phyloP scores from a whole-genome alignment of 2,888 invertebrate genomes.

The Didymodactylos carnosus region DNA sequence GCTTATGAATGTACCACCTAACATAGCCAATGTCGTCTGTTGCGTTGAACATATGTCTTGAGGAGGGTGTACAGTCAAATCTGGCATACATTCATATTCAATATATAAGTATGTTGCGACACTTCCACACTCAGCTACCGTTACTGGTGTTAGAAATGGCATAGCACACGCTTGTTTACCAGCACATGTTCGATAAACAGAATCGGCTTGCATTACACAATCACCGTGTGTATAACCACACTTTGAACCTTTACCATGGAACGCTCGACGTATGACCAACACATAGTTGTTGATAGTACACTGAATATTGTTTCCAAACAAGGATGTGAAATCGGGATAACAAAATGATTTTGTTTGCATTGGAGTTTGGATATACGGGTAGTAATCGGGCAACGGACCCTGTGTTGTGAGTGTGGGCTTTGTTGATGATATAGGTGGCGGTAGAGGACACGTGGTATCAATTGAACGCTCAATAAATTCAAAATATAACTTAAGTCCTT shows the following conservation, averaged over 20 bases:
- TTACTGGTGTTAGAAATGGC: neutral
- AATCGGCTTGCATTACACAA: neutral
- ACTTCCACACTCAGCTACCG: conserved; percentile 2
- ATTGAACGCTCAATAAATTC: neutral
- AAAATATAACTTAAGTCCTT: neutral
- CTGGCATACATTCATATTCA: conserved; percentile 10
- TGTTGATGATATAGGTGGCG: neutral
- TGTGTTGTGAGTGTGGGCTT: neutral
- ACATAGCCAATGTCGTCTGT: neutral
- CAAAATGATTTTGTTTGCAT: neutral
- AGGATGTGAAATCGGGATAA: neutral
- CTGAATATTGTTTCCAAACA: neutral
- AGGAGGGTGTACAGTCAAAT: neutral
- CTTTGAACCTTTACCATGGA: neutral
- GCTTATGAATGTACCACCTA: neutral
- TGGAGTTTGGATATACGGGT: too few species aligned
- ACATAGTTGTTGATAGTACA: conserved; percentile 10
- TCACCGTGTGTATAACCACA: neutral
- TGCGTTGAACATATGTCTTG: neutral
- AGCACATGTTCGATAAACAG: neutral
- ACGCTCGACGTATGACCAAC: neutral
- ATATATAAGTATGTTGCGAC: conserved; percentile 5
- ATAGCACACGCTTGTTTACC: conserved; percentile 1
- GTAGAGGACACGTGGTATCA: neutral
- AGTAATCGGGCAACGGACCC: neutral